Percentiles rank a stretch among this genome's conserved stretches.
phyloP scores from a whole-genome alignment of 2,113 vertebrate genomes.

The Triplophysa tibetana region DNA sequence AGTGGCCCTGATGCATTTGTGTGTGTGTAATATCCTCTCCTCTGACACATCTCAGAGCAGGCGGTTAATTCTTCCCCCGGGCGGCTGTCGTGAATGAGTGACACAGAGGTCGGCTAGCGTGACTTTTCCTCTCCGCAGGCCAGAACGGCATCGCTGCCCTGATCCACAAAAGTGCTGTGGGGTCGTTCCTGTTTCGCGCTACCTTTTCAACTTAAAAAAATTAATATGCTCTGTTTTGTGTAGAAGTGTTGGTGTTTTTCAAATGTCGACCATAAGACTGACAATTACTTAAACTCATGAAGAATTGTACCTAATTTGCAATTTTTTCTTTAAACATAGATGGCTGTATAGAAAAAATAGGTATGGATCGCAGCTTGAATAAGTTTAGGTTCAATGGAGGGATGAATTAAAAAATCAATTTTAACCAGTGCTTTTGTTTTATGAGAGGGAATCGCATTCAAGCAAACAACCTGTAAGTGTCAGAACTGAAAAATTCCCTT shows the following conservation, averaged over 20 bases:
- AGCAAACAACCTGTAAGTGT: too few relatives aligned
- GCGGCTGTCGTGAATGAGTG: constrained; percentile 69
- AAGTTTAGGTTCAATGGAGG: too few relatives aligned
- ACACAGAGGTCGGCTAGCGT: constrained; percentile 73
- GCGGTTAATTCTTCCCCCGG: constrained; percentile 73
- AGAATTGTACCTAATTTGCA: too few relatives aligned
- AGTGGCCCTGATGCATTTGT: neutral
- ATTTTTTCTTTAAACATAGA: too few relatives aligned
- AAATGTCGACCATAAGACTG: too few relatives aligned
- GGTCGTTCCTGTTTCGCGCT: neutral
- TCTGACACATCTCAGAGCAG: constrained; percentile 72
- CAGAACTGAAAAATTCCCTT: too few relatives aligned
- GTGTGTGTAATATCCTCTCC: constrained; percentile 14
- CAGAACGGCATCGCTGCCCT: constrained; percentile 55
- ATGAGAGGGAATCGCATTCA: too few relatives aligned
- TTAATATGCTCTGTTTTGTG: neutral
- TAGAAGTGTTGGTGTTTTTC: neutral
- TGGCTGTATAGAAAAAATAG: too few relatives aligned
- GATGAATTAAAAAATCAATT: too few relatives aligned
- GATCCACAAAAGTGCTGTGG: neutral
- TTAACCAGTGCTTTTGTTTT: too few relatives aligned
- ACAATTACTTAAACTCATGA: too few relatives aligned
- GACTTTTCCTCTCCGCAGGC: constrained; percentile 73
- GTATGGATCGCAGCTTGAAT: too few relatives aligned
- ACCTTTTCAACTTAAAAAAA: neutral